Evolutionary conservation across 2,888 invertebrate species (phyloP).

Genomic region (Piscicola geometra): DNA sequence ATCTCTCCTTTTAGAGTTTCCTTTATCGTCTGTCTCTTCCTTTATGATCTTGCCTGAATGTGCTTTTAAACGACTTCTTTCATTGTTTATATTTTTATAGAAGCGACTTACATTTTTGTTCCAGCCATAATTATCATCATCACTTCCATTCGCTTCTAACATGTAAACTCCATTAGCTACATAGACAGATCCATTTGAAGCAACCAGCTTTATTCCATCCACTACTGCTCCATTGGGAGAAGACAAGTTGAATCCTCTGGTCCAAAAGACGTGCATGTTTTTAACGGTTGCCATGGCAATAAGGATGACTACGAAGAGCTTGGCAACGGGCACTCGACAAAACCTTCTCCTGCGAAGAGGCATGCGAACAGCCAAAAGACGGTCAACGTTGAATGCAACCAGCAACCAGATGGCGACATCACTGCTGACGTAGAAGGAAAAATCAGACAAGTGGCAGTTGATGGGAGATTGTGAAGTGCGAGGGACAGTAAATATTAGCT

Average conservation of each 20-base stretch:
- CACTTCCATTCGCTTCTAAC: no score
- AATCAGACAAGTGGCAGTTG: constrained; percentile 49
- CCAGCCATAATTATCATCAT: no score
- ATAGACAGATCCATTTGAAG: background rate
- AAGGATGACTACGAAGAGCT: constrained; percentile 42
- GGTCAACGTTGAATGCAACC: constrained; percentile 51
- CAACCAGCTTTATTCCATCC: constrained; percentile 16
- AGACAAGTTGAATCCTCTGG: constrained; percentile 41
- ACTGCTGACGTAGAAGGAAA: constrained; percentile 48
- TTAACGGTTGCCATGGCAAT: constrained; percentile 43
- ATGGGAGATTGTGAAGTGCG: constrained; percentile 10
- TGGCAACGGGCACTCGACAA: constrained; percentile 46
- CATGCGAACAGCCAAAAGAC: constrained; percentile 49
- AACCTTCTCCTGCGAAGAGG: constrained; percentile 47
- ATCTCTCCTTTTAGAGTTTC: constrained; percentile 5
- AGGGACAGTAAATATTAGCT: constrained; percentile 39
- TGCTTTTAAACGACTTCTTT: no score
- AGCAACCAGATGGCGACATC: constrained; percentile 52
- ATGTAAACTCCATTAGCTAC: background rate
- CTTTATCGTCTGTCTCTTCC: background rate
- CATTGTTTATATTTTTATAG: no score
- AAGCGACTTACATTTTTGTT: no score
- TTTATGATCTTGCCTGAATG: background rate
- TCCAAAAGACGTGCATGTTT: constrained; percentile 51
- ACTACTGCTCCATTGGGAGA: background rate